Base-by-base conservation (phyloP, 37 sponge, comb jelly and placozoan genomes). In the Axinella damicornis region DNA sequence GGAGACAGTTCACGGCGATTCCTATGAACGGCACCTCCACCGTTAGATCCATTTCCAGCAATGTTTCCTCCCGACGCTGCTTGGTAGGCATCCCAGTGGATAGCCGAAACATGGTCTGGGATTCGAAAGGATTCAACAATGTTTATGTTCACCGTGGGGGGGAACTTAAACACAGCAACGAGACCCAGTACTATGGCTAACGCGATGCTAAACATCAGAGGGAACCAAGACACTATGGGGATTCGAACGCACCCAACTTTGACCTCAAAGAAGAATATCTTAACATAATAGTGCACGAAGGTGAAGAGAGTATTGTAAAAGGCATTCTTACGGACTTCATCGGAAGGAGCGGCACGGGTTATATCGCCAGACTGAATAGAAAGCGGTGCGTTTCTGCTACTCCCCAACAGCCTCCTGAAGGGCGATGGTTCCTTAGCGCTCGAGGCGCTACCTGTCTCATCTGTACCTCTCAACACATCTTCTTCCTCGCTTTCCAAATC, bases 331-430 rank as follows among this genome's bases (percentile, higher is more conserved):
- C 46, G 46, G 46, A 9, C 9, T 4, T 46, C 46, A 46, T 2
- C 5, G 70, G 20, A 65, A 14, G 53, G 53, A 22, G 34, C 46
- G 9, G 77, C 1, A 17, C 40, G 60, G 2, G 39, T n/a, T 24
- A 85, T 77, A 60, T 85, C 85, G 21, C 85, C 85, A 16, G 85
- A 85, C 53, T 85, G 85, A 24, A 85, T 30, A 0, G 85, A 85
- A 1, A 85, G 46, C 2, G 35, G 53, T n/a, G 21, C 20, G 32
- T 62, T 11, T 54, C 54, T 55, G 76, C 27, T 6, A 75, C 56
- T 9, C 21, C 21, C 19, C 6, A 46, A 46, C 9, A 46, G 9
- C 9, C 46, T 46, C 46, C 46, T 12, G 33, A 67, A 30, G 14
- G 9, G 19, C 33, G 46, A 46, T 12, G 46, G 46, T 9, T 46